Evolutionary conservation across 1,140 invertebrate genomes (phyloP), one percentile per base, ranked within the genome.

Genomic region (Conus betulinus): DNA sequence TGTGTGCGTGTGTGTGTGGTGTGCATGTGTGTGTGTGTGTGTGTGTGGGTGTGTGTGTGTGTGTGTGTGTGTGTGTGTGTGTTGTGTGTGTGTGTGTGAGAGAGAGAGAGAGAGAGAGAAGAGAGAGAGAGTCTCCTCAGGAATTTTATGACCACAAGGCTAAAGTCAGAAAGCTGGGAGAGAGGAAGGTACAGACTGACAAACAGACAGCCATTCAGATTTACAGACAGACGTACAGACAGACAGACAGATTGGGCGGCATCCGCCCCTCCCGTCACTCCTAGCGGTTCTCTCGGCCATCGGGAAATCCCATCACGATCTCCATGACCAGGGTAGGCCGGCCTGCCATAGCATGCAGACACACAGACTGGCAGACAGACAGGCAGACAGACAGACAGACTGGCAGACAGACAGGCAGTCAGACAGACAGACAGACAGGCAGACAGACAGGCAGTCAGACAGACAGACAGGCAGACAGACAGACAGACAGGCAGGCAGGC

Each of bases 401-500:
- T 39, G 17, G 39, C 13, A 79, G 13, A 79, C 13, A 79, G 17
- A 79, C 52, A 57, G 17, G 57, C 23, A 60, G 20, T 25, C 52
- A 84, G 13, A 57, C 15, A 57, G 17, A 60, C 15, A 84, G 52
- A 84, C 52, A 57, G 17, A 84, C n/a, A 84, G 3, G 57, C 13
- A 84, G 17, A 17, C 15, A 60, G 15, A 84, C 23, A 60, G 17
- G 13, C 13, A 84, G 17, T 57, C 52, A 84, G 39, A 57, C 82
- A 84, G 39, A 57, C 82, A 57, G 5, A 57, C 52, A 84, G 39
- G 57, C 82, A 84, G 39, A 84, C 82, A 84, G 39, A 39, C 57
- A 15, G 17, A 17, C 15, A 60, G 15, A 84, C 23, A 60, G 17
- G 13, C 13, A 84, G 17, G 23, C 13, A 27, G 15, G 27, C 82